Evolutionary conservation across 2,888 invertebrate genomes (phyloP).

Genomic region (Sceliomorpha sp.): DNA sequence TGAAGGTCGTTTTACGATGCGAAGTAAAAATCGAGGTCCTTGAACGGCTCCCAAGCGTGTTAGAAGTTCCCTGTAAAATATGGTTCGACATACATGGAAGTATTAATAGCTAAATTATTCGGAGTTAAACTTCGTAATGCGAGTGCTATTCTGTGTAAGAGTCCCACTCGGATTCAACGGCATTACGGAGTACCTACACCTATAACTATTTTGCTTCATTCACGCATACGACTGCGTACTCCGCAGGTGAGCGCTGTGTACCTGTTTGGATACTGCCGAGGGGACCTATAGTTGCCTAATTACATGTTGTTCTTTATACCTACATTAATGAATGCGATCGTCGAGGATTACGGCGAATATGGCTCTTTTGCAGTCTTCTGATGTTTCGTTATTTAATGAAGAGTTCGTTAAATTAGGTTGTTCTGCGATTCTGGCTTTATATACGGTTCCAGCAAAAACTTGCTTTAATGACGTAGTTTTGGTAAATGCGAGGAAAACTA

Average conservation of each 20-base stretch:
- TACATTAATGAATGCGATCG: conserved; percentile 46
- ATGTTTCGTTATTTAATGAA: conserved; percentile 11
- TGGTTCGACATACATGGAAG: conserved; percentile 60
- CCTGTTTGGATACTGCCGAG: conserved; percentile 63
- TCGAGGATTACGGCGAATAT: conserved; percentile 28
- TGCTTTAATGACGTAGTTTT: too few species aligned
- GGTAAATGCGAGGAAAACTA: too few species aligned
- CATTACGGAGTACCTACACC: conserved; percentile 66
- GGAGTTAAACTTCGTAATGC: conserved; percentile 74
- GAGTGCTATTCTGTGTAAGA: conserved; percentile 77
- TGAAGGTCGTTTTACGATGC: too few species aligned
- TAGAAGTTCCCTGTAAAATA: conserved; percentile 46
- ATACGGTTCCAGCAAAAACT: too few species aligned
- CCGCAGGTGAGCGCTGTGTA: conserved; percentile 54
- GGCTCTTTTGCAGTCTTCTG: conserved; percentile 26
- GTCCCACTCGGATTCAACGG: conserved; percentile 69
- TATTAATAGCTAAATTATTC: conserved; percentile 77
- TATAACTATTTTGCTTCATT: conserved; percentile 58
- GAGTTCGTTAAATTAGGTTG: too few species aligned
- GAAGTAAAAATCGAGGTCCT: too few species aligned
- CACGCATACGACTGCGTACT: conserved; percentile 57
- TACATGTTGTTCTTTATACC: conserved; percentile 74
- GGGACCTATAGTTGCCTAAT: conserved; percentile 76
- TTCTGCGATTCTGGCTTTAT: too few species aligned
- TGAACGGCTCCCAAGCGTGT: conserved; percentile 37